Conservation (phyloP, 2,888 invertebrate genomes). For the Chironomus tentans region DNA sequence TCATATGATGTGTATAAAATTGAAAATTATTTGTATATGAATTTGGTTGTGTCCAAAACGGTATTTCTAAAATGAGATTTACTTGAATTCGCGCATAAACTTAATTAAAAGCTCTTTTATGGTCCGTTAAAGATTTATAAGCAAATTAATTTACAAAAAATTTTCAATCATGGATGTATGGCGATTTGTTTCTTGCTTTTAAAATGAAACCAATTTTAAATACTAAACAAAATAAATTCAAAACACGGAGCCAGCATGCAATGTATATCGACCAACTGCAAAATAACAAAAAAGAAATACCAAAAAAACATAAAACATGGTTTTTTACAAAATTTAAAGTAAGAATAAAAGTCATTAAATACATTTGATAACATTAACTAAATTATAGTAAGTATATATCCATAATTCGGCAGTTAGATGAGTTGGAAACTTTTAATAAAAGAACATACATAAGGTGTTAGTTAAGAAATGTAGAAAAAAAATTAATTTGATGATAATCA, state of each 20-base stretch:
- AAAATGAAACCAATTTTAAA: not conserved
- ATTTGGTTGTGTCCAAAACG: not conserved
- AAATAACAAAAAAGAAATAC: constrained; percentile 34
- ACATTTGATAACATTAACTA: constrained; percentile 13
- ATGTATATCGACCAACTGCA: constrained; percentile 44
- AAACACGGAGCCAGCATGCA: constrained; percentile 46
- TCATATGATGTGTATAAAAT: no score
- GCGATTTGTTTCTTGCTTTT: no score
- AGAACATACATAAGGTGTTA: not conserved
- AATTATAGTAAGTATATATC: not conserved
- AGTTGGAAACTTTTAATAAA: constrained; percentile 19
- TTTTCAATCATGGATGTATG: no score
- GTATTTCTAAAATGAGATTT: no score
- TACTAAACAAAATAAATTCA: constrained; percentile 31
- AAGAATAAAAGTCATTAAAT: not conserved
- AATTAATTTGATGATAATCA: no score
- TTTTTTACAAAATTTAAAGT: not conserved
- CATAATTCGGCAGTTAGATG: constrained; percentile 12
- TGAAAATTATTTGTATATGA: not conserved
- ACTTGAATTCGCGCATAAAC: no score
- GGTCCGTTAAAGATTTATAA: no score
- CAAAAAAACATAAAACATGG: constrained; percentile 28
- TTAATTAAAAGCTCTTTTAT: no score
- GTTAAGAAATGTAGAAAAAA: no score
- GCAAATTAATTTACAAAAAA: no score